A percentile compares a stretch with the other conserved stretches of the same genome.
Conservation (phyloP, 2,888 invertebrate genomes). For the Pseudococcus jackbeardsleyi region DNA sequence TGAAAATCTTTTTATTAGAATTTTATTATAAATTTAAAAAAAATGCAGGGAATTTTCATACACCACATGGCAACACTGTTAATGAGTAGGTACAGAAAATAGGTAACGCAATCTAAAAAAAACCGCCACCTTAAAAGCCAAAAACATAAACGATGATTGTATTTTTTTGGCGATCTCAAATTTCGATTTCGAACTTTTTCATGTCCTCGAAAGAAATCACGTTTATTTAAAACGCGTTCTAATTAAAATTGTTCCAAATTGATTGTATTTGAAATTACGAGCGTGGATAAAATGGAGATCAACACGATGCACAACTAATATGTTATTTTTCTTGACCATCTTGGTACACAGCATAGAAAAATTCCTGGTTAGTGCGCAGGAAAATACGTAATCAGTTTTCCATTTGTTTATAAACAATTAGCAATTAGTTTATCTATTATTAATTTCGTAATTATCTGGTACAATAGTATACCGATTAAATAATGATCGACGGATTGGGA, state of each 20-base stretch:
- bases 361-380: constrained; percentile 16
- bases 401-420: constrained; percentile 47
- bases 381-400: constrained; percentile 38
- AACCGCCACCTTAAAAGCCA: too few species aligned
- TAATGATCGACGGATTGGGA: not conserved
- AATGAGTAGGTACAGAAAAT: too few species aligned
- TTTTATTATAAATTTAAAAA: too few species aligned
- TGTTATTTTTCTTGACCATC: not conserved
- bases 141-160: not conserved
- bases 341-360: not conserved
- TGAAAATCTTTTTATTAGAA: too few species aligned
- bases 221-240: not conserved
- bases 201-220: not conserved
- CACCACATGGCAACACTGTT: too few species aligned
- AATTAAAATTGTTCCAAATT: constrained; percentile 30
- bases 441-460: not conserved
- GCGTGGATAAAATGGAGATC: not conserved
- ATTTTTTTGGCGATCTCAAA: not conserved
- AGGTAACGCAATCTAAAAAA: too few species aligned
- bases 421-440: not conserved
- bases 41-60: too few species aligned
- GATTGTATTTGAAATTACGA: not conserved
- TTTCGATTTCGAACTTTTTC: not conserved
- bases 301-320: not conserved
- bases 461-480: not conserved